Evolutionary conservation across 1,140 invertebrate genomes (phyloP), one percentile per base, ranked within the genome.

Genomic region (Brachionus calyciflorus): DNA sequence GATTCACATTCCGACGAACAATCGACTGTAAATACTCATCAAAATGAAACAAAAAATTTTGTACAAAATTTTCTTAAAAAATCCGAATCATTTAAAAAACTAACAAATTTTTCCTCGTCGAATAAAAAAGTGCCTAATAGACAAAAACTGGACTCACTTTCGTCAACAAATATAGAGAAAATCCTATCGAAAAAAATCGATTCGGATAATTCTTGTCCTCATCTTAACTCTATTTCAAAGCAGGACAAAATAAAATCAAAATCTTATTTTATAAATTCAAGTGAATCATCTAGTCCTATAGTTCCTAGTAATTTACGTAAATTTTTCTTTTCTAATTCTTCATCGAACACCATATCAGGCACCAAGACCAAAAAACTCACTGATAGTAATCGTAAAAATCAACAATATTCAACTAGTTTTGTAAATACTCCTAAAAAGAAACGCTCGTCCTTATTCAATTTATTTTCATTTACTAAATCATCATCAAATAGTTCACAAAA

Each of bases 261-360:
- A 21, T 65, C 60, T 12, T 65, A 65, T 26, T 65, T 65, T 14
- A 65, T 65, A 3, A 65, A 26, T 65, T 65, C 60, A n/a, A 40
- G 9, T 26, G 28, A 57, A 0, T 37, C 28, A 2, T 33, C 55
- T 17, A 19, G 55, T 37, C 33, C 3, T 5, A 9, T 37, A 5
- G 9, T 37, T 3, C 33, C 33, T 37, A 37, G 4, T 37, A 37
- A 37, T 19, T 37, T 60, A 4, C 30, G 55, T 1, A 60, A 37
- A 21, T 37, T 17, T 21, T 60, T 37, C 28, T n/a, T 37, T n/a
- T 60, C 55, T 2, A 33, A 60, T 60, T 60, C 55, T 2, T 17
- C 44, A 14, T 46, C 44, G n/a, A 46, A 14, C 44, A 46, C 44
- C 2, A 17, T 46, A 17, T 46, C 44, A 3, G n/a, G 44, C 14